Base-by-base conservation (phyloP, 2,113 vertebrate species). In the Phyllopteryx taeniolatus region DNA sequence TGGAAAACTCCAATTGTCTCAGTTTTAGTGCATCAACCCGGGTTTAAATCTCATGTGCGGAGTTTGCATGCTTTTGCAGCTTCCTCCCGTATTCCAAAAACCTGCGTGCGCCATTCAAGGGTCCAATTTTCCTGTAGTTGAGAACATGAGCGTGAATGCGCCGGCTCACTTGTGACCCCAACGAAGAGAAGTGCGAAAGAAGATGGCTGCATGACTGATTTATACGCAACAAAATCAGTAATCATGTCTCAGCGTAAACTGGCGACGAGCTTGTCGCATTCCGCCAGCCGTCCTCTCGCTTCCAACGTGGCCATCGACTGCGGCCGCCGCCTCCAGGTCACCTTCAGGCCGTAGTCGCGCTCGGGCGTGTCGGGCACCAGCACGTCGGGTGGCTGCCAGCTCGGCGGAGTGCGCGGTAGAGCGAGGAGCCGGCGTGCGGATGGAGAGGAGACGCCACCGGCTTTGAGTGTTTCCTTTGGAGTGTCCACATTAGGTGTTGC, bases 341-440 rank as follows among this genome's bases (percentile, higher is more conserved):
- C 94, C 67, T 91, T 96, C 3, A 98, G 0, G 0, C 96, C 96
- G 8, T 97, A 99, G 76, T 95, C 91, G 0, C 79, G 91, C 83
- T 97, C 95, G 0, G 96, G 96, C 2, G 96, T 98, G 51, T 97
- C 95, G 2, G 86, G 56, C 4, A 94, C 96, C 71, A 98, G 90
- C 6, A 93, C 73, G 14, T 91, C 85, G 20, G 79, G 33, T n/a
- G 86, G 83, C 7, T 20, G 62, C 7, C 68, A 72, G 60, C 8
- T 67, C 1, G 90, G 73, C 3, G 81, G 77, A 0, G 20, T 35
- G 10, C 0, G 68, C 0, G 86, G 60, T 35, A 65, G 72, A 0
- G 12, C 19, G 14, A 81, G 84, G 2, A 86, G 71, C 8, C 67
- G 35, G n/a, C 65, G 67, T 10, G 73, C 9, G 67, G 70, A n/a